phyloP scores from a whole-genome alignment of 2,888 invertebrate genomes.

The Polydrusus pterygomalis region DNA sequence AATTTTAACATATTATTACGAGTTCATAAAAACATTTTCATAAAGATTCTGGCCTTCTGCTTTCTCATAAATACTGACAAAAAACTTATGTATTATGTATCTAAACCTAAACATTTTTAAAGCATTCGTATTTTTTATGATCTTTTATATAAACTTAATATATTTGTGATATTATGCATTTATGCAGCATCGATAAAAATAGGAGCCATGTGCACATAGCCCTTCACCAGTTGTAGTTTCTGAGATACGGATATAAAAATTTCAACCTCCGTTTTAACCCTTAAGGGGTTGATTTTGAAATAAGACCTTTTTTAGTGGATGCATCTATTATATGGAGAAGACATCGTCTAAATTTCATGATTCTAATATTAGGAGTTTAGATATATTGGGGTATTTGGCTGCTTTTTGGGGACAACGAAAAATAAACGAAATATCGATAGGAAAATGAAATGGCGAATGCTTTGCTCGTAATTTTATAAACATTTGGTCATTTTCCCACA shows the following conservation, averaged over 20 bases:
- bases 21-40: slow-evolving; percentile 16
- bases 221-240: too few species aligned
- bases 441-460: too few species aligned
- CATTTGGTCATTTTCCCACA: not conserved
- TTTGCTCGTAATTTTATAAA: not conserved
- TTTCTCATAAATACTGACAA: not conserved
- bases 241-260: too few species aligned
- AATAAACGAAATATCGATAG: too few species aligned
- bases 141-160: slow-evolving; percentile 6
- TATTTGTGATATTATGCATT: not conserved
- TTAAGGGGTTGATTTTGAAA: too few species aligned
- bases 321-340: too few species aligned
- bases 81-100: not conserved
- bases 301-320: too few species aligned
- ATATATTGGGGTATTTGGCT: too few species aligned
- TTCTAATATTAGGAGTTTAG: too few species aligned
- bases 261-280: too few species aligned
- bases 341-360: too few species aligned
- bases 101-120: slow-evolving; percentile 15
- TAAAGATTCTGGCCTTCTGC: not conserved
- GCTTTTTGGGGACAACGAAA: too few species aligned
- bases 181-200: not conserved
- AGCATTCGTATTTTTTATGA: slow-evolving; percentile 11
- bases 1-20: not conserved
- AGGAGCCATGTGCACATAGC: not conserved